Evolutionary conservation across 2,113 vertebrate species (phyloP).

Genomic region (Takifugu flavidus): DNA sequence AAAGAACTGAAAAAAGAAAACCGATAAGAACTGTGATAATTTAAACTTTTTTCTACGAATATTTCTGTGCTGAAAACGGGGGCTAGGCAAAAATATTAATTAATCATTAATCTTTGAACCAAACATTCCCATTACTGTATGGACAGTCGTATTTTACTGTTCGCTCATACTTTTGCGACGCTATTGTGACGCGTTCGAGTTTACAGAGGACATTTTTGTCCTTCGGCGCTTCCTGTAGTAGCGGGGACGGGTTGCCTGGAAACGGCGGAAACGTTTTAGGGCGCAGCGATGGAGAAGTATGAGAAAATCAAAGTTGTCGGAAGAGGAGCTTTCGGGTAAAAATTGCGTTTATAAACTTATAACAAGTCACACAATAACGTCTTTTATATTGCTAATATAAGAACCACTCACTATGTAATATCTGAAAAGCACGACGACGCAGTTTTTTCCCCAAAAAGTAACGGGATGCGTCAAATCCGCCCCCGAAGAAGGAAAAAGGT

Average conservation of each 20-base stretch:
- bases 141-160: too few relatives aligned
- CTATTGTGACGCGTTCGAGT: neutral
- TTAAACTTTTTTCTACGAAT: neutral
- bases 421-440: neutral
- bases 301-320: constrained; percentile 96
- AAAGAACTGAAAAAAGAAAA: neutral
- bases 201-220: constrained; percentile 40
- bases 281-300: constrained; percentile 88
- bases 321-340: constrained; percentile 96
- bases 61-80: too few relatives aligned
- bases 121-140: too few relatives aligned
- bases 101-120: too few relatives aligned
- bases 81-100: too few relatives aligned
- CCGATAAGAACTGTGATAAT: too few relatives aligned
- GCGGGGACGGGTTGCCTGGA: constrained; percentile 76
- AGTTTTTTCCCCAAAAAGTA: constrained; percentile 12
- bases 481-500: constrained; percentile 1
- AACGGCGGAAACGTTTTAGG: constrained; percentile 59
- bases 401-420: too few relatives aligned
- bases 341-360: neutral
- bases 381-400: too few relatives aligned
- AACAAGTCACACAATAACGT: too few relatives aligned
- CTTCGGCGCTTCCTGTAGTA: constrained; percentile 47
- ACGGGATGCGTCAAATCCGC: constrained; percentile 8
- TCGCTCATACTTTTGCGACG: too few relatives aligned